These are phyloP conservation scores for Heliconius erato DNA, from an alignment of 2,888 invertebrate genomes.

Conservation along the genomic window DNA sequence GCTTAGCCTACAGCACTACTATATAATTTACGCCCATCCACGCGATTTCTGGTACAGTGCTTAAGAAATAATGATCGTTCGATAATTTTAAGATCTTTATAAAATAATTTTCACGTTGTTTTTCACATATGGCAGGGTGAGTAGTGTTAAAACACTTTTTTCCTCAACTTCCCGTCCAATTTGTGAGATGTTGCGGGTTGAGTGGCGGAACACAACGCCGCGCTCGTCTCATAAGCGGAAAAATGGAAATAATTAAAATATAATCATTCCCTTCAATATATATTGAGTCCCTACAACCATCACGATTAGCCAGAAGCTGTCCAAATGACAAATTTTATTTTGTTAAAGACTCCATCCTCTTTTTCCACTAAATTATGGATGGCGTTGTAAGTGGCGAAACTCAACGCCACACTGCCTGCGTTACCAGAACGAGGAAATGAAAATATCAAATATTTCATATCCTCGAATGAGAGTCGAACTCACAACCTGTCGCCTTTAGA, in stretches of 20 bases:
- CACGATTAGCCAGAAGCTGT: too few relatives aligned
- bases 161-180: not conserved
- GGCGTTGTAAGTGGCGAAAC: too few relatives aligned
- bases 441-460: not conserved
- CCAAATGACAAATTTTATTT: too few relatives aligned
- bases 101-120: conserved; percentile 1
- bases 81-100: conserved; percentile 46
- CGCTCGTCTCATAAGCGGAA: not conserved
- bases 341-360: too few relatives aligned
- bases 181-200: not conserved
- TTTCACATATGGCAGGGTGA: not conserved
- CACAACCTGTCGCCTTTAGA: not conserved
- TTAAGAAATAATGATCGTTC: conserved; percentile 39
- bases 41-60: conserved; percentile 40
- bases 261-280: too few relatives aligned
- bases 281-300: too few relatives aligned
- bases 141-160: not conserved
- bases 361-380: not conserved
- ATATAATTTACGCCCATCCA: conserved; percentile 33
- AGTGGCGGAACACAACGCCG: too few relatives aligned
- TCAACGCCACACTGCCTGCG: not conserved
- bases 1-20: not conserved
- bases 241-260: not conserved
- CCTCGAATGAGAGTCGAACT: not conserved
- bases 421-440: not conserved